These are phyloP conservation scores for Drosophila tristis DNA, from an alignment of 1,140 invertebrate species.

Conservation along the genomic window DNA sequence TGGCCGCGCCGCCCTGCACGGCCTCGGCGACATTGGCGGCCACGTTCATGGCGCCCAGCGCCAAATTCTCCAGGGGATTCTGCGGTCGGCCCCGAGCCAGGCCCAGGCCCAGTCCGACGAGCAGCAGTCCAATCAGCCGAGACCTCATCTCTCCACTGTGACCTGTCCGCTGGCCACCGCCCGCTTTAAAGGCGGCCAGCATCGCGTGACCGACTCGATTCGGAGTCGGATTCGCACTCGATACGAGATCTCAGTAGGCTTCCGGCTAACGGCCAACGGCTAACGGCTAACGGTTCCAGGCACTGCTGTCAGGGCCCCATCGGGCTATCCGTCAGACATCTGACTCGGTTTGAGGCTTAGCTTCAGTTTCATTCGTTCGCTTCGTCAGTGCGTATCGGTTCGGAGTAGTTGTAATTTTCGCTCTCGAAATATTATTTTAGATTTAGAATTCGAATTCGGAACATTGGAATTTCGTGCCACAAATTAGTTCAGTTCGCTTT, in stretches of 20 bases:
- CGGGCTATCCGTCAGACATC: neutral
- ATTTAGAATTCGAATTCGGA: conserved; percentile 9
- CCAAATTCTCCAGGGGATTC: conserved; percentile 56
- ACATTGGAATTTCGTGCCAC: neutral
- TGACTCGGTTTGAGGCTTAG: too few relatives aligned
- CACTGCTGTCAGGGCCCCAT: neutral
- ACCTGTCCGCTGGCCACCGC: neutral
- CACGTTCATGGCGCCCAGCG: conserved; percentile 45
- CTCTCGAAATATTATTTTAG: conserved; percentile 19
- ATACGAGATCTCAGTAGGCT: conserved; percentile 19
- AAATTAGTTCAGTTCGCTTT: too few relatives aligned
- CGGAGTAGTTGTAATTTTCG: conserved; percentile 11
- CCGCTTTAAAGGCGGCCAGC: conserved; percentile 30
- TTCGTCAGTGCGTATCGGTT: conserved; percentile 36
- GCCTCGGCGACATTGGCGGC: conserved; percentile 43
- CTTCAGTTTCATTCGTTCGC: conserved; percentile 45
- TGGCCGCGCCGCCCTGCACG: conserved; percentile 51
- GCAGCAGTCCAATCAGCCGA: conserved; percentile 8
- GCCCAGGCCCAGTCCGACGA: conserved; percentile 14
- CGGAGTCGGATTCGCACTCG: neutral
- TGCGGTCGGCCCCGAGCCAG: conserved; percentile 4
- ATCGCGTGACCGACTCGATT: conserved; percentile 18
- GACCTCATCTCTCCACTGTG: conserved; percentile 35
- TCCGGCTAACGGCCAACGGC: conserved; percentile 6
- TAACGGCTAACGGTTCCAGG: neutral